Evolutionary conservation across 1,140 invertebrate genomes (phyloP).

Genomic region (Papilio dardanus): DNA sequence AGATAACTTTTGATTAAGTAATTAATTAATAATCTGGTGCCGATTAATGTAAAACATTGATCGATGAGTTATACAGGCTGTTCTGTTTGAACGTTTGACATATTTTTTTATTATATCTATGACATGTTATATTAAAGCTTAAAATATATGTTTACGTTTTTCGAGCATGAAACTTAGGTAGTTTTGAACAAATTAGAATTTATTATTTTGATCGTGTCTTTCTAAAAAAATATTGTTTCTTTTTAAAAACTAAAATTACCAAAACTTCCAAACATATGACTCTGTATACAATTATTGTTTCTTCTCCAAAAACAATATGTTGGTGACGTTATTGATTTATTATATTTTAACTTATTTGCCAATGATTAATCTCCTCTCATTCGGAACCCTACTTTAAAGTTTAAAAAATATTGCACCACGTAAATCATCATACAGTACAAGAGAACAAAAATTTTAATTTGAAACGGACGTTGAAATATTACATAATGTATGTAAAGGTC

Average conservation of each 20-base stretch:
- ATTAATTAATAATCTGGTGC: conserved; percentile 45
- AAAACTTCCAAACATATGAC: too few species aligned
- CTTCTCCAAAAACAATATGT: too few species aligned
- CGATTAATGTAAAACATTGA: not conserved
- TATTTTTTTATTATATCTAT: not conserved
- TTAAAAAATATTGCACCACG: conserved; percentile 35
- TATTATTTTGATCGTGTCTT: too few species aligned
- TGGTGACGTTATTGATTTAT: too few species aligned
- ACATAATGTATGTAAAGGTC: conserved; percentile 44
- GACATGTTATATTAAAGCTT: not conserved
- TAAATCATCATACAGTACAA: conserved; percentile 38
- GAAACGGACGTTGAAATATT: conserved; percentile 42
- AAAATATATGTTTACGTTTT: not conserved
- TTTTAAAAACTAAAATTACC: too few species aligned
- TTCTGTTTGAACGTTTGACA: not conserved
- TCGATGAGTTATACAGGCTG: conserved; percentile 27
- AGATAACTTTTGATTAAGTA: conserved; percentile 57
- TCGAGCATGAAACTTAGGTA: not conserved
- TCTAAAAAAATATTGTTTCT: too few species aligned
- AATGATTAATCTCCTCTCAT: conserved; percentile 28
- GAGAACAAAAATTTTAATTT: conserved; percentile 37
- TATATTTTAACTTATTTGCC: not conserved
- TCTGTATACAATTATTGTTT: too few species aligned
- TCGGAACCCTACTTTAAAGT: conserved; percentile 32
- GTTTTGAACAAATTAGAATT: too few species aligned